Evolutionary conservation across 2,888 invertebrate species (phyloP), one percentile per base, ranked within the genome.

Genomic region (Drosophila birchii): DNA sequence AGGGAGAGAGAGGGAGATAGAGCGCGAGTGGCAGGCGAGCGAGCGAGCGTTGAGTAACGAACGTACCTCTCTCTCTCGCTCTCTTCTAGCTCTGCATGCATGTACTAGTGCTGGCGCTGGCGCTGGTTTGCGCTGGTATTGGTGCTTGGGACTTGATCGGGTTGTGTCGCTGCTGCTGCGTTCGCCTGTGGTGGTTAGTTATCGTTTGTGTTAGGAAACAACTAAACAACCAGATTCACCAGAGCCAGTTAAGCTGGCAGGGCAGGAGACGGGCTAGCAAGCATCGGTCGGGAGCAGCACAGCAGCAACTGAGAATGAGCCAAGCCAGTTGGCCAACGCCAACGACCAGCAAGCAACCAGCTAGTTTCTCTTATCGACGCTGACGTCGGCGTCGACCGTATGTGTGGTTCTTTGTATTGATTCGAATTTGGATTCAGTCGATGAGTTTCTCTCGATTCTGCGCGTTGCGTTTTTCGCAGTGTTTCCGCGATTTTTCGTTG

Each of bases 391-490:
- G 70, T 59, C 62, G 55, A 23, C 34, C 51, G 36, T 57, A 38
- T 51, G 51, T 59, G 51, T 69, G 55, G 76, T 88, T 86, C 79
- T 88, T 80, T 77, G 76, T 80, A 86, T 88, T 85, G 87, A 86
- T 88, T 85, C 74, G 71, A 83, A 82, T 88, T 84, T 71, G 73
- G 88, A 86, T 88, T 91, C 86, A 91, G 90, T 91, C 90, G 88
- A 89, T 84, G 81, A 91, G 90, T 91, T 91, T 91, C 91, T 91
- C 91, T 91, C 90, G 91, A 88, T 91, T 91, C 91, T 90, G 91
- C 91, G 91, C 91, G 91, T 91, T 89, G 87, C 86, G 88, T 86
- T 80, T 81, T 89, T 88, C 88, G 85, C 82, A 85, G 78, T 87
- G 85, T 85, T 88, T 88, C 88, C 86, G 86, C 86, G 89, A 85